A percentile compares a stretch with the other conserved stretches of the same genome.
Conservation (phyloP, 2,888 invertebrate genomes). For the Rhogogaster chlorosoma region DNA sequence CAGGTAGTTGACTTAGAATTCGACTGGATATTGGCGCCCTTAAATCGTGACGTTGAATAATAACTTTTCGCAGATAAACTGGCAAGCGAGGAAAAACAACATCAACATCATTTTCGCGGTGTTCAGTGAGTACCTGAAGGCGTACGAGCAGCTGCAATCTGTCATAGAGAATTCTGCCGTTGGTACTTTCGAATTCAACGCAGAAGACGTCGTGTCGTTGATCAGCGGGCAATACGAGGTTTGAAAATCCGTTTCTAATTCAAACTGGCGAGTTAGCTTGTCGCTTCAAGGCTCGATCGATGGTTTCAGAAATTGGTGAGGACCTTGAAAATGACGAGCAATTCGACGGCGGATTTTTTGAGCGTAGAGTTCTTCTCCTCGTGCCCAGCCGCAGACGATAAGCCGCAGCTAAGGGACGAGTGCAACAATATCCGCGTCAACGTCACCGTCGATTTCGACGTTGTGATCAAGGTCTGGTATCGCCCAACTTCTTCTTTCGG, state of each 20-base stretch:
- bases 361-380: constrained; percentile 81
- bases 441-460: constrained; percentile 80
- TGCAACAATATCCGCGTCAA: constrained; percentile 83
- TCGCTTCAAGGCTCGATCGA: background rate
- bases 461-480: constrained; percentile 78
- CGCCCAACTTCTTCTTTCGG: background rate
- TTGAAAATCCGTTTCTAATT: constrained; percentile 58
- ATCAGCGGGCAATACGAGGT: constrained; percentile 86
- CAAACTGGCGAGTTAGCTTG: background rate
- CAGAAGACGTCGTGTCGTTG: constrained; percentile 84
- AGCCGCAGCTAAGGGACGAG: constrained; percentile 78
- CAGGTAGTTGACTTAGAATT: background rate
- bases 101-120: constrained; percentile 91
- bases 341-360: constrained; percentile 75
- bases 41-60: background rate
- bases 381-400: constrained; percentile 71
- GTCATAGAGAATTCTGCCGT: constrained; percentile 85
- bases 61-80: constrained; percentile 78
- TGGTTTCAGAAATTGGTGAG: constrained; percentile 77
- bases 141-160: constrained; percentile 63
- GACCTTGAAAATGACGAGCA: constrained; percentile 77
- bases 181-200: constrained; percentile 83
- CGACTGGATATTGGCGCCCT: background rate
- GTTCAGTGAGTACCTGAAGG: constrained; percentile 69
- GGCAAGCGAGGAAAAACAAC: constrained; percentile 83